Conservation (phyloP, 1,140 invertebrate species). For the Trichonephila clavipes region DNA sequence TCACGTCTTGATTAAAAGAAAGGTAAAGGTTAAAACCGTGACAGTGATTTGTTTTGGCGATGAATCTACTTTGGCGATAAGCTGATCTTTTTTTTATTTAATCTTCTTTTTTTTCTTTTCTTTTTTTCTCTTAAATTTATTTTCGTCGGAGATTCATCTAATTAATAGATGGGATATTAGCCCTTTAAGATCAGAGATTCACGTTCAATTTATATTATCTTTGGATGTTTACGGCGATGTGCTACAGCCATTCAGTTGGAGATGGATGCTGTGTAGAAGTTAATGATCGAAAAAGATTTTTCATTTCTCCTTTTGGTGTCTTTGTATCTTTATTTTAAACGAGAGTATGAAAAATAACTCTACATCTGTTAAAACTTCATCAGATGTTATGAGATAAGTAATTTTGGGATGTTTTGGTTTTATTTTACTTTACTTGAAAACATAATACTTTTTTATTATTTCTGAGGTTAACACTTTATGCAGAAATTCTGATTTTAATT, state of each 20-base stretch:
- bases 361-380: neutral
- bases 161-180: constrained; percentile 35
- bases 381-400: too few relatives aligned
- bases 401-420: too few relatives aligned
- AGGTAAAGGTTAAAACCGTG: constrained; percentile 75
- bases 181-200: neutral
- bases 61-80: constrained; percentile 63
- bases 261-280: neutral
- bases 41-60: constrained; percentile 69
- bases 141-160: constrained; percentile 17
- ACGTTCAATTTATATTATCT: neutral
- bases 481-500: too few relatives aligned
- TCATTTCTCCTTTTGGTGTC: neutral
- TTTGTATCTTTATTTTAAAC: neutral
- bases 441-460: too few relatives aligned
- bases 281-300: neutral
- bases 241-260: neutral
- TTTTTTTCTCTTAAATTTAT: constrained; percentile 18
- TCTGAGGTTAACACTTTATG: too few relatives aligned
- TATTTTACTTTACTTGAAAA: too few relatives aligned
- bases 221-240: neutral
- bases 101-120: constrained; percentile 8
- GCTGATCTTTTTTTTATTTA: constrained; percentile 48
- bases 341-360: neutral
- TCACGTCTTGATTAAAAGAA: constrained; percentile 76